These are phyloP conservation scores for Mormyrops attenuatus DNA, from an alignment of 2,797 vertebrate species.

Conservation along the genomic window DNA sequence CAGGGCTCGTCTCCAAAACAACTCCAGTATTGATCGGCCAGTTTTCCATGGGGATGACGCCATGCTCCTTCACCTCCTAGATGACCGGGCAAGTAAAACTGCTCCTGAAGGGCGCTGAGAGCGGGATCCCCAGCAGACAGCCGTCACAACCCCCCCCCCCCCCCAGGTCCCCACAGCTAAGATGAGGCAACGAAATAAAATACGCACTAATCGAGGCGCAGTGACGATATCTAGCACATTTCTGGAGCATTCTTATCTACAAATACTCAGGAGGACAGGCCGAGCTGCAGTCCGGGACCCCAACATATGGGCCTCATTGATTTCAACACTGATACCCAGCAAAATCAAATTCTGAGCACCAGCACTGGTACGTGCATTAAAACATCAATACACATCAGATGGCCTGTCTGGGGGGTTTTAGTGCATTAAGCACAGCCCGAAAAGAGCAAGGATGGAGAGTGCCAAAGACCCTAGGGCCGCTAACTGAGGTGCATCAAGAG, in stretches of 20 bases:
- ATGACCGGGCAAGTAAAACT: conserved; percentile 30
- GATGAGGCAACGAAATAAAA: not conserved
- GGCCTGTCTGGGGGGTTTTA: conserved; percentile 2
- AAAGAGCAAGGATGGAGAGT: not conserved
- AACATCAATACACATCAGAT: conserved; percentile 23
- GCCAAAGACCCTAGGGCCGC: not conserved
- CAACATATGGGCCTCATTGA: conserved; percentile 18
- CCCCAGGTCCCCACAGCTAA: not conserved
- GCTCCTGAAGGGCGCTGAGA: not conserved
- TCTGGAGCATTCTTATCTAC: not conserved
- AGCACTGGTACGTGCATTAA: conserved; percentile 16
- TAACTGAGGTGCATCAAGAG: not conserved
- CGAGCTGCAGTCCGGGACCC: conserved; percentile 11
- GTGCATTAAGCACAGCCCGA: not conserved
- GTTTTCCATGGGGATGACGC: conserved; percentile 43
- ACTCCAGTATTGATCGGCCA: conserved; percentile 67
- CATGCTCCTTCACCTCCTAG: conserved; percentile 33
- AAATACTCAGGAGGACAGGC: conserved; percentile 22
- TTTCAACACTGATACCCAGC: conserved; percentile 12
- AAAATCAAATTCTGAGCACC: conserved; percentile 17
- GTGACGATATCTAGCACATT: not conserved
- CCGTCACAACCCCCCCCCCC: not conserved
- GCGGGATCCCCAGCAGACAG: not conserved
- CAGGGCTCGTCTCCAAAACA: conserved; percentile 54
- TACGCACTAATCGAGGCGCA: not conserved